phyloP scores from a whole-genome alignment of 2,113 vertebrate genomes.

The Elanoides forficatus region DNA sequence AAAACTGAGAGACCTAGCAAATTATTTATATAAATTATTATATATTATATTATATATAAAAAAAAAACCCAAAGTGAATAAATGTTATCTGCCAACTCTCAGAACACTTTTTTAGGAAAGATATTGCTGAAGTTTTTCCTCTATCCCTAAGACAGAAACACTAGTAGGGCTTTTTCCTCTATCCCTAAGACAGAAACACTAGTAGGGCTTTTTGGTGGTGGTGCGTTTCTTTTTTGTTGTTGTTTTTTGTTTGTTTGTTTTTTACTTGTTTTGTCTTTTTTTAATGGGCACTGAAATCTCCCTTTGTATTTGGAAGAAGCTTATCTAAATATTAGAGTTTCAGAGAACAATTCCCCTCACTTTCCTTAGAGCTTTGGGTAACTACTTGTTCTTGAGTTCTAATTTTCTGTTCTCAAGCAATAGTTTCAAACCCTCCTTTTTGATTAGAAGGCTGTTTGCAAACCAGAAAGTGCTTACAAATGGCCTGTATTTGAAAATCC shows the following conservation, averaged over 20 bases:
- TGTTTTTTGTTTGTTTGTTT: neutral
- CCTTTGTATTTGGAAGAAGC: neutral
- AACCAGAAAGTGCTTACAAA: neutral
- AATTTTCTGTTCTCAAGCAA: neutral
- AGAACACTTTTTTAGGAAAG: neutral
- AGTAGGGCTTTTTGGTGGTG: neutral
- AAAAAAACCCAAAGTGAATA: neutral
- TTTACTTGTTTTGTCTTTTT: neutral
- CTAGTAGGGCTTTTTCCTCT: neutral
- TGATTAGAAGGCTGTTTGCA: neutral
- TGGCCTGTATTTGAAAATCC: neutral
- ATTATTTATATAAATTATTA: no score
- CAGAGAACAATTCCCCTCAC: neutral
- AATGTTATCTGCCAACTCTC: neutral
- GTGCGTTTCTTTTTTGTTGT: no score
- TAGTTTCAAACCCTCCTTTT: neutral
- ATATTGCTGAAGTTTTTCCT: neutral
- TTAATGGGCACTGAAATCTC: neutral
- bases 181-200: neutral
- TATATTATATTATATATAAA: no score
- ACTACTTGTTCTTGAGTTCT: neutral
- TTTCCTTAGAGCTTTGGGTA: neutral
- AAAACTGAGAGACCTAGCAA: neutral
- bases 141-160: neutral
- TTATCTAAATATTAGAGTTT: neutral